These are phyloP conservation scores for Volucella zonaria DNA, from an alignment of 2,888 invertebrate genomes.

Conservation along the genomic window DNA sequence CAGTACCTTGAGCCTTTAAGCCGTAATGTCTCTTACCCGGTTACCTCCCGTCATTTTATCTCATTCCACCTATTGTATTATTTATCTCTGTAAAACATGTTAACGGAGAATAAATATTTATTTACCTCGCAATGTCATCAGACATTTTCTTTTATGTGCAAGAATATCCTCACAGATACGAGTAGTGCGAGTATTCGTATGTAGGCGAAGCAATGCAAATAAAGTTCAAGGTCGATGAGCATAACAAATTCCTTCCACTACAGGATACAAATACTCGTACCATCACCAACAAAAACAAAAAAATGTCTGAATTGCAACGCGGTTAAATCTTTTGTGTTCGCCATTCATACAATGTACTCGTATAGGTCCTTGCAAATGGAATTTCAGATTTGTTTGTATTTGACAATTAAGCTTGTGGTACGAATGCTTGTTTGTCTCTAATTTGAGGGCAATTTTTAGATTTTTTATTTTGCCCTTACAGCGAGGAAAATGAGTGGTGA, in stretches of 20 bases:
- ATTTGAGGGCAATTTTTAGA: too few species aligned
- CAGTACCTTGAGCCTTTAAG: too few species aligned
- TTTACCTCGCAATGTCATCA: slow-evolving; percentile 24
- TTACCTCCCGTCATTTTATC: neutral
- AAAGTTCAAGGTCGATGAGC: slow-evolving; percentile 47
- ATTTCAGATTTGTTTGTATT: slow-evolving; percentile 1
- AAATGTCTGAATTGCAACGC: slow-evolving; percentile 1
- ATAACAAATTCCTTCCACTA: slow-evolving; percentile 22
- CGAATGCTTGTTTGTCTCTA: too few species aligned
- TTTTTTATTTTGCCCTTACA: too few species aligned
- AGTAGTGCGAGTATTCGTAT: neutral
- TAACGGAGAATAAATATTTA: slow-evolving; percentile 55
- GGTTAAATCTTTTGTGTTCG: slow-evolving; percentile 19
- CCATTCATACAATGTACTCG: neutral
- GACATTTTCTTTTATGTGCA: slow-evolving; percentile 28
- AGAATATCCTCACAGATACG: slow-evolving; percentile 5
- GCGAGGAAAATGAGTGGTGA: too few species aligned
- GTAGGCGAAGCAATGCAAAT: slow-evolving; percentile 35
- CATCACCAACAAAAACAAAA: neutral
- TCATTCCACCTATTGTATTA: slow-evolving; percentile 14
- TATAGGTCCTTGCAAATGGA: neutral
- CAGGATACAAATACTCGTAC: too few species aligned
- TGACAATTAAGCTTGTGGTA: slow-evolving; percentile 12
- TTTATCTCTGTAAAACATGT: slow-evolving; percentile 49
- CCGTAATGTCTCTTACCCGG: neutral